These are phyloP conservation scores for Coregonus clupeaformis DNA, from an alignment of 2,113 vertebrate genomes.

Conservation along the genomic window DNA sequence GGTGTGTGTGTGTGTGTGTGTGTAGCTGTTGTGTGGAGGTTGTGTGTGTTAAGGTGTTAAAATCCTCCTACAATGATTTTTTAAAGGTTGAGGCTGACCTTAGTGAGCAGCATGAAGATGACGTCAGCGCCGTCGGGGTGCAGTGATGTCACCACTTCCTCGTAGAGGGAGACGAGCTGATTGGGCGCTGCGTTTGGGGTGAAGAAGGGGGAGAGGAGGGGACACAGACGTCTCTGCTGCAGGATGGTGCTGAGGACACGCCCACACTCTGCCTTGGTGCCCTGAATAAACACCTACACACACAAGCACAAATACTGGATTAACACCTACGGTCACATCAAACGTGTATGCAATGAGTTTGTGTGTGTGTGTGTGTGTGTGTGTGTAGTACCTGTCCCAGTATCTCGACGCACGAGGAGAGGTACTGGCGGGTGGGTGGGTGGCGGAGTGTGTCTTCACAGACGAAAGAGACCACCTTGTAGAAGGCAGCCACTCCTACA, in stretches of 20 bases:
- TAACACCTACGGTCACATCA: background rate
- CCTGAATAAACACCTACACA: conserved; percentile 87
- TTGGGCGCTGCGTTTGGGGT: conserved; percentile 85
- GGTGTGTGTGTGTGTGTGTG: no score
- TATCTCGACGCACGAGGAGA: conserved; percentile 93
- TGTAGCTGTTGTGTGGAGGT: no score
- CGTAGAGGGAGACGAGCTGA: conserved; percentile 86
- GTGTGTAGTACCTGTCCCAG: conserved; percentile 85
- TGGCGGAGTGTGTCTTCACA: conserved; percentile 92
- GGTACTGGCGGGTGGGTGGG: conserved; percentile 93
- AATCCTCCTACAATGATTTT: background rate
- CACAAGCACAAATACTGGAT: background rate
- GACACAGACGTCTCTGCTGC: conserved; percentile 86
- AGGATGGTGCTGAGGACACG: conserved; percentile 84
- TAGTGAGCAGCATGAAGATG: conserved; percentile 96
- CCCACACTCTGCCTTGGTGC: conserved; percentile 82
- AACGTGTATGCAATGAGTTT: background rate
- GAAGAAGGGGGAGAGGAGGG: conserved; percentile 93
- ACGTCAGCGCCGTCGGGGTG: conserved; percentile 87
- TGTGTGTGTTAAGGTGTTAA: no score
- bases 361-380: conserved; percentile 2
- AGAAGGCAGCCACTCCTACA: conserved; percentile 89
- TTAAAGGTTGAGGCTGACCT: conserved; percentile 68
- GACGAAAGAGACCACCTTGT: conserved; percentile 86
- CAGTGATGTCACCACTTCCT: conserved; percentile 86